Evolutionary conservation across 1,140 invertebrate species (phyloP), one percentile per base, ranked within the genome.

Genomic region (Heliconius hermathena): DNA sequence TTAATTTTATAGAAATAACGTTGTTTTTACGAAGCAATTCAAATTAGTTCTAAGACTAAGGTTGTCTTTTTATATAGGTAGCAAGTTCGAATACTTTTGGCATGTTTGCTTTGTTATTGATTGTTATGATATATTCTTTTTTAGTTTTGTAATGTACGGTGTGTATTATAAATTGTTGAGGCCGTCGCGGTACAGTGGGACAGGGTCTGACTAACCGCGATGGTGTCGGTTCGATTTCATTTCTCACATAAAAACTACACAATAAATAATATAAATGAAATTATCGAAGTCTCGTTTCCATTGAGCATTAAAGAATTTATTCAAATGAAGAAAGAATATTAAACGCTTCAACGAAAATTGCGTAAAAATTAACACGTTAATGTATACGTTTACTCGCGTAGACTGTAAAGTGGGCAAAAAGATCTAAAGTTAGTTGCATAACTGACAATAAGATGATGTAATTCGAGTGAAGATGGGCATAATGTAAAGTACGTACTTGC

Each of bases 271-370:
- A 46, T 46, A 46, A 46, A 46, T 46, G 3, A 13, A 46, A 46
- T 16, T 13, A 46, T 46, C 11, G 13, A 46, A 13, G 3, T 46
- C 2, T 18, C 6, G 5, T 52, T 52, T 52, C 1, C 6, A 52
- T 52, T 18, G 49, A 52, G 18, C 49, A 52, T 8, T 20, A 16
- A 20, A 52, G 1, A 52, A 20, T 16, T 29, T 66, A 66, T 66
- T 29, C 4, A 29, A 66, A 66, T 66, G 9, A 66, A 26, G 26
- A 29, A 66, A 66, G 3, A 11, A 22, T 66, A 66, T 66, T 66
- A 66, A 66, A 66, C 60, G 60, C 60, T 26, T 66, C 60, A 66
- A 66, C 60, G 60, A 66, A 66, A 66, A 66, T 66, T 66, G 60
- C 26, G 60, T 66, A 66, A 66, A 66, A 29, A 29, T 66, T 66